Evolutionary conservation across 2,113 vertebrate genomes (phyloP).

Genomic region (Serinus canaria): DNA sequence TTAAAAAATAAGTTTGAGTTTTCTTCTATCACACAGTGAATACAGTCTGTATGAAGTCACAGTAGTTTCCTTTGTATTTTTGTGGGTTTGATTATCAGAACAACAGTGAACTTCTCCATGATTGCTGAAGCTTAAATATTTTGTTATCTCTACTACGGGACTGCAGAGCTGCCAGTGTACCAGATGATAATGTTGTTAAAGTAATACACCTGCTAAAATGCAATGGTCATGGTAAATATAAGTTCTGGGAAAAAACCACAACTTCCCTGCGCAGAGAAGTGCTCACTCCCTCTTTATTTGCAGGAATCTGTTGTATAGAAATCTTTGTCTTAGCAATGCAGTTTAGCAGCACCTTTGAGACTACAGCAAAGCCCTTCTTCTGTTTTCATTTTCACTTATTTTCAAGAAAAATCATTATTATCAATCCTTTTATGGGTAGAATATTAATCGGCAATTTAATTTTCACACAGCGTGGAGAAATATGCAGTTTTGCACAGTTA

Average conservation of each 20-base stretch:
- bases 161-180: not conserved
- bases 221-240: not conserved
- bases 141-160: not conserved
- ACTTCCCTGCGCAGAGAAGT: not conserved
- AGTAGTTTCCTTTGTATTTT: not conserved
- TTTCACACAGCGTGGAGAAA: not conserved
- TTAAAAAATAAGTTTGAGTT: not conserved
- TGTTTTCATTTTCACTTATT: not conserved
- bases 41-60: not conserved
- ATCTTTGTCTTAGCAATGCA: not conserved
- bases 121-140: not conserved
- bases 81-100: not conserved
- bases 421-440: not conserved
- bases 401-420: not conserved
- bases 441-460: not conserved
- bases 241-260: not conserved
- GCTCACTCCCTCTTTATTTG: not conserved
- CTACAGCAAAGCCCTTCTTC: not conserved
- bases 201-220: not conserved
- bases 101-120: not conserved
- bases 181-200: not conserved
- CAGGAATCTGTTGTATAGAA: not conserved
- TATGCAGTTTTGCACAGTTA: not conserved
- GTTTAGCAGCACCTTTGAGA: not conserved
- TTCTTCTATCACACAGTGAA: not conserved